phyloP scores from a whole-genome alignment of 2,113 vertebrate species.

The Phoenicopterus ruber region DNA sequence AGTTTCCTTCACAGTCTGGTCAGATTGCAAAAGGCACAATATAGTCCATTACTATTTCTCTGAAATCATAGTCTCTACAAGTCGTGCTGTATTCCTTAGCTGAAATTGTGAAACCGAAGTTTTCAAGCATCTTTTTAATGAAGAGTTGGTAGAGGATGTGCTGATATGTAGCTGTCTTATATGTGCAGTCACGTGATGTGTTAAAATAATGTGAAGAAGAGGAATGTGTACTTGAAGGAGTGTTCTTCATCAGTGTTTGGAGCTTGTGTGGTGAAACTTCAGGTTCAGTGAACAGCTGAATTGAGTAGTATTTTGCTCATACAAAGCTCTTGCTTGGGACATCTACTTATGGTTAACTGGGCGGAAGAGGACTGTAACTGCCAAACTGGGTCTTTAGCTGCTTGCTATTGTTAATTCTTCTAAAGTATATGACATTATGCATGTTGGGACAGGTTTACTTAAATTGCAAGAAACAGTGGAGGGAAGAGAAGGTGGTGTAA shows the following conservation, averaged over 20 bases:
- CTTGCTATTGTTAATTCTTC: not conserved
- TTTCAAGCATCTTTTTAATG: not conserved
- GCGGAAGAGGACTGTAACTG: not conserved
- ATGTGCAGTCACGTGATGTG: not conserved
- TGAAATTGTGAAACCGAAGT: not conserved
- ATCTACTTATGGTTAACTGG: not conserved
- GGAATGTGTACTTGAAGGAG: not conserved
- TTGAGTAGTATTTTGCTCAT: not conserved
- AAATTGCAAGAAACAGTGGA: not conserved
- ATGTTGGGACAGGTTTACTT: not conserved
- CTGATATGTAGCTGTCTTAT: not conserved
- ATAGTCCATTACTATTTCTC: not conserved
- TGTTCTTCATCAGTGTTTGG: not conserved
- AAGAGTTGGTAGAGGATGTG: not conserved
- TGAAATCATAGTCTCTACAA: not conserved
- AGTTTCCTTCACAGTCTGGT: not conserved
- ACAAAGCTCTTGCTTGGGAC: not conserved
- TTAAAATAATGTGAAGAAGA: not conserved
- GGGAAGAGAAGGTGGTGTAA: not conserved
- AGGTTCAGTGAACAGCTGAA: not conserved
- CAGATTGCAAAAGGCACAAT: not conserved
- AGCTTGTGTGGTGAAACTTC: not conserved
- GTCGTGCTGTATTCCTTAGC: not conserved
- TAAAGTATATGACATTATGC: not conserved
- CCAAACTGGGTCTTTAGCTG: too few relatives aligned